Percentiles rank a stretch among this genome's conserved stretches.
Evolutionary conservation across 2,113 vertebrate genomes (phyloP).

Genomic region (Maccullochella peelii): DNA sequence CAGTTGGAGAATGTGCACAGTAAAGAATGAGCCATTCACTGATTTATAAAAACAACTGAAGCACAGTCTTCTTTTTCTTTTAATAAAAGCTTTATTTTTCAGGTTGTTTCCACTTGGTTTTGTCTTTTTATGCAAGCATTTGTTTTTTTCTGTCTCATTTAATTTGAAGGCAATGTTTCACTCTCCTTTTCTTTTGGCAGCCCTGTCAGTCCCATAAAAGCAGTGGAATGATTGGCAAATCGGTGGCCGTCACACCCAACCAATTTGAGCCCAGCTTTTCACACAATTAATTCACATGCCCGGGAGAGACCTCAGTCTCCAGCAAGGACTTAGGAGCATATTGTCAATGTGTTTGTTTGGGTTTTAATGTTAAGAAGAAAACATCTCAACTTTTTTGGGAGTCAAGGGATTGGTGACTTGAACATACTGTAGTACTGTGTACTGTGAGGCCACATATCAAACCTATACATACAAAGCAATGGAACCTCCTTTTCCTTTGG

Average conservation of each 20-base stretch:
- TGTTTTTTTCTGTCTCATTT: conserved; percentile 29
- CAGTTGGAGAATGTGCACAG: neutral
- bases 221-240: conserved; percentile 65
- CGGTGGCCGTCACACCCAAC: conserved; percentile 56
- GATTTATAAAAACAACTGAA: conserved; percentile 8
- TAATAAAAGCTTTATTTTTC: neutral
- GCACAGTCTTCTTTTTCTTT: neutral
- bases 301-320: conserved; percentile 51
- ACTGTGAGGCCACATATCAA: conserved; percentile 31
- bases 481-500: conserved; percentile 28
- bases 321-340: conserved; percentile 39
- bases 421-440: no score
- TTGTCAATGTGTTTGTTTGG: conserved; percentile 53
- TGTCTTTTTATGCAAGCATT: conserved; percentile 3
- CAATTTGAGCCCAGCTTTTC: conserved; percentile 64
- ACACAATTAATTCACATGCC: conserved; percentile 70
- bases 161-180: conserved; percentile 26
- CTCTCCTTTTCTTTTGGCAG: conserved; percentile 50
- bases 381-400: conserved; percentile 31
- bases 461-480: conserved; percentile 38
- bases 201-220: conserved; percentile 57
- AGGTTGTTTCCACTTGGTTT: conserved; percentile 5
- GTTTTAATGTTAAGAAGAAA: conserved; percentile 44
- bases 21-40: neutral
- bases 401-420: conserved; percentile 26